Percentiles rank a stretch among this genome's conserved stretches.
These are phyloP conservation scores for Trissolcus basalis DNA, from an alignment of 1,140 invertebrate species.

Conservation along the genomic window DNA sequence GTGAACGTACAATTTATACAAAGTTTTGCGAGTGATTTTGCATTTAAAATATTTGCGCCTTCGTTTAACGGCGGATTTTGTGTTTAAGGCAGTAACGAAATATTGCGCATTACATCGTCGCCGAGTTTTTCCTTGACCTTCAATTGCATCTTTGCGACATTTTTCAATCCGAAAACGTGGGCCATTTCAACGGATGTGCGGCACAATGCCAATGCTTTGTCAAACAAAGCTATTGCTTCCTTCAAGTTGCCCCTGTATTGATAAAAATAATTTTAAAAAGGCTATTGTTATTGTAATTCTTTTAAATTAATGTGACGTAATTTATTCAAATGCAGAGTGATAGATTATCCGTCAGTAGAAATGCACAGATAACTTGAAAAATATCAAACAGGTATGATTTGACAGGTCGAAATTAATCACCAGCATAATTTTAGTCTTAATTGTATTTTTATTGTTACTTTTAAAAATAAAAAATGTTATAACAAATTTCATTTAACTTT, in stretches of 20 bases:
- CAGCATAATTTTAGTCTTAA: too few relatives aligned
- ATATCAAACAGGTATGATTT: too few relatives aligned
- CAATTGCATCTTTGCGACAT: conserved; percentile 90
- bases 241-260: conserved; percentile 85
- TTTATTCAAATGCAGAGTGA: too few relatives aligned
- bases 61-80: neutral
- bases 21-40: conserved; percentile 2
- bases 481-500: neutral
- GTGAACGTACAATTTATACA: conserved; percentile 8
- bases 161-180: conserved; percentile 89
- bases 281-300: neutral
- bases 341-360: too few relatives aligned
- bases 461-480: too few relatives aligned
- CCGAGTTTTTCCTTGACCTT: conserved; percentile 87
- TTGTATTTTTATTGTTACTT: too few relatives aligned
- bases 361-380: too few relatives aligned
- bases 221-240: conserved; percentile 88
- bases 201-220: conserved; percentile 90
- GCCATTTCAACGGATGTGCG: conserved; percentile 91
- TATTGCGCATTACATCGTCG: conserved; percentile 73
- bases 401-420: too few relatives aligned
- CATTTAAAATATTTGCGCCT: conserved; percentile 19
- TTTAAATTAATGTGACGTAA: too few relatives aligned
- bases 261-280: conserved; percentile 9
- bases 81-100: conserved; percentile 26